Evolutionary conservation across 2,113 vertebrate genomes (phyloP).

Genomic region (Antennarius striatus): DNA sequence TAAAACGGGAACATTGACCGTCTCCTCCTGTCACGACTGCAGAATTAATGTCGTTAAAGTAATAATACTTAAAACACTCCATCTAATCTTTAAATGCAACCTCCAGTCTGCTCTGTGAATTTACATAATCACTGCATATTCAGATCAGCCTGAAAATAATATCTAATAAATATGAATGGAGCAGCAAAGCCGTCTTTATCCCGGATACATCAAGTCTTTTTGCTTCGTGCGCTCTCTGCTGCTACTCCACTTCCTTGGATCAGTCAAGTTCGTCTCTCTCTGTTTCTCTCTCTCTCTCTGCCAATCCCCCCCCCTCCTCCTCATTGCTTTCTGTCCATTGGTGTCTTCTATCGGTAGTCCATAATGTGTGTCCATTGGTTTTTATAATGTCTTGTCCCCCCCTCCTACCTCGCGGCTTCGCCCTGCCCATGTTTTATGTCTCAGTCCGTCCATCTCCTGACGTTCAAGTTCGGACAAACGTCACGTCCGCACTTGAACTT

Average conservation of each 20-base stretch:
- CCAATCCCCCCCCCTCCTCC: slow-evolving; percentile 70
- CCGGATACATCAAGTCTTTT: not conserved
- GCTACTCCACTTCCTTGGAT: slow-evolving; percentile 23
- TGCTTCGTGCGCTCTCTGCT: slow-evolving; percentile 17
- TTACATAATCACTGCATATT: slow-evolving; percentile 46
- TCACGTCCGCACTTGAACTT: slow-evolving; percentile 99
- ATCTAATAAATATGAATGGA: slow-evolving; percentile 26
- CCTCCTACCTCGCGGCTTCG: slow-evolving; percentile 78
- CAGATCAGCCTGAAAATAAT: slow-evolving; percentile 21
- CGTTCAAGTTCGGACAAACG: slow-evolving; percentile 99
- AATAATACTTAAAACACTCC: too few relatives aligned
- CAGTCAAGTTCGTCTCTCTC: slow-evolving; percentile 9
- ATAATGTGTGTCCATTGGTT: slow-evolving; percentile 96
- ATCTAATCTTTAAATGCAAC: too few relatives aligned
- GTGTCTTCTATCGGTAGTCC: slow-evolving; percentile 89
- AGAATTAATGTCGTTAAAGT: too few relatives aligned
- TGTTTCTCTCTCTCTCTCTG: slow-evolving; percentile 31
- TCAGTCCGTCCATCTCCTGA: slow-evolving; percentile 96
- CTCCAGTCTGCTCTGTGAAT: not conserved
- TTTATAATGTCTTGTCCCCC: slow-evolving; percentile 85
- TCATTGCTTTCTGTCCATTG: slow-evolving; percentile 79
- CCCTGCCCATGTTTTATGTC: slow-evolving; percentile 94
- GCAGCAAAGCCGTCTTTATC: slow-evolving; percentile 3
- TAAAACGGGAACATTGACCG: too few relatives aligned
- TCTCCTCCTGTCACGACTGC: too few relatives aligned